Evolutionary conservation across 2,888 invertebrate species (phyloP), one percentile per base, ranked within the genome.

Genomic region (Pammene fasciana): DNA sequence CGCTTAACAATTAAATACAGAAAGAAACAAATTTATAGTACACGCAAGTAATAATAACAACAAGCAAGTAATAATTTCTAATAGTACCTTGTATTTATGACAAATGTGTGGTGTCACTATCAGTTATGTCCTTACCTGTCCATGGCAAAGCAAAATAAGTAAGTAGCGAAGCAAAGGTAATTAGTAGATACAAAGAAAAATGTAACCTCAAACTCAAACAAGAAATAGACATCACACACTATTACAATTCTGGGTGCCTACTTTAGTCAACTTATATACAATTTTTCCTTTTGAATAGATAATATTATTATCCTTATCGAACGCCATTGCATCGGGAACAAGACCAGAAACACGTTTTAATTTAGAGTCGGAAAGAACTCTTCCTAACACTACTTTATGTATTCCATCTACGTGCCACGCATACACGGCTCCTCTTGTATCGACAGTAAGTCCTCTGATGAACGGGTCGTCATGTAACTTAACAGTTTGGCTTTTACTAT

Each of bases 341-440:
- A 90, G 68, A 46, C 82, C 72, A 13, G 84, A 84, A 0, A 90
- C 75, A 73, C 80, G 86, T 0, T 78, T 80, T 34, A 92, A 48
- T n/a, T 65, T 81, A 0, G 90, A 86, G 16, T 85, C 75, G 7
- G 74, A 26, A 8, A 89, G 72, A 64, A 81, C 79, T 36, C 78
- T 79, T 0, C 80, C 79, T 46, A 89, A 76, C 54, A 79, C 59
- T 0, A 92, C 79, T 76, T 82, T 87, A 65, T 90, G 92, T 5
- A 92, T 80, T 0, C 86, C 87, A 67, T 92, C 89, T 1, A 91
- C 64, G 91, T 91, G 90, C 92, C 92, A 92, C 3, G 86, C 81
- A 41, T 88, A 90, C 0, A 91, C 82, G 0, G 72, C 75, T 0
- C 84, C 87, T 43, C 88, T 82, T 34, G 84, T 76, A 79, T 91